Evolutionary conservation across 2,113 vertebrate genomes (phyloP).

Genomic region (Elephantulus edwardii): DNA sequence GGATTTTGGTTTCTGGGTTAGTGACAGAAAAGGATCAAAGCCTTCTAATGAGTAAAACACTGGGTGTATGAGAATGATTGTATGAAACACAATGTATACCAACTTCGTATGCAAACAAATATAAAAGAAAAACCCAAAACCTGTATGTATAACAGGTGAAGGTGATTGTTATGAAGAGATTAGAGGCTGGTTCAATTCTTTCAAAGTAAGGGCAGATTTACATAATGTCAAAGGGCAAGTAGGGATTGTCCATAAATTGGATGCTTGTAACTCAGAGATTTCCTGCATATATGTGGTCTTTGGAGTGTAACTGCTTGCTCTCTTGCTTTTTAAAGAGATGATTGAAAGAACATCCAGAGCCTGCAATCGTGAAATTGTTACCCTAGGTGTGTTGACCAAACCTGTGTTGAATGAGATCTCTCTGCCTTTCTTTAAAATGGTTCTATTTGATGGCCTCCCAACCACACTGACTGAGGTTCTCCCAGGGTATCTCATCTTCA

Average conservation of each 20-base stretch:
- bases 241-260: neutral
- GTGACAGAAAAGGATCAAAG: neutral
- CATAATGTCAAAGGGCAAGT: too few species aligned
- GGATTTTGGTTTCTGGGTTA: too few species aligned
- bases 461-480: neutral
- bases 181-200: neutral
- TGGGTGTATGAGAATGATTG: too few species aligned
- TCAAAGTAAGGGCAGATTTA: neutral
- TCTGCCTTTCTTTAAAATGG: neutral
- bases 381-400: neutral
- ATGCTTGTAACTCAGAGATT: too few species aligned
- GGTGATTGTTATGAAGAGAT: too few species aligned
- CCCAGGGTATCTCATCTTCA: neutral
- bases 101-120: too few species aligned
- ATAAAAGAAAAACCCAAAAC: too few species aligned
- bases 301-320: neutral
- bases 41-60: neutral
- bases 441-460: neutral
- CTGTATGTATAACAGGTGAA: too few species aligned
- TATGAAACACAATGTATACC: too few species aligned
- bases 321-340: neutral
- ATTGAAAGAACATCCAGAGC: neutral
- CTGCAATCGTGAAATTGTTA: rapidly evolving
- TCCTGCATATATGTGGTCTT: neutral
- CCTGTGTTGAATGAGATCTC: neutral